A percentile compares a stretch with the other conserved stretches of the same genome.
Conservation (phyloP, 2,888 invertebrate species). For the Spatulosminthurus flaviceps region DNA sequence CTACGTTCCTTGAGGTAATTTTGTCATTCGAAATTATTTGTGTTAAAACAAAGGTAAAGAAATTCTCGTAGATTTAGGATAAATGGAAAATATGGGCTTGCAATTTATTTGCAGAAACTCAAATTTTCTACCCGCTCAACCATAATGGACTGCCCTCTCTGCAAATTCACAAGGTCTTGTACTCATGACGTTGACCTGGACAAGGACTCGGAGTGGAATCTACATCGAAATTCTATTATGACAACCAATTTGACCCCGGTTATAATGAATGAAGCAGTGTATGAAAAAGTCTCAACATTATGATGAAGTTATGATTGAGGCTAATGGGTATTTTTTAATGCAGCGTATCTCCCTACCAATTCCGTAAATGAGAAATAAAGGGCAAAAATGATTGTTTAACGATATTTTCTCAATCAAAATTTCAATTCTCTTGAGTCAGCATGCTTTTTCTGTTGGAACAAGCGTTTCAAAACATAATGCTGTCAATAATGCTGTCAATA, state of each 20-base stretch:
- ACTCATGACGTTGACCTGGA: slow-evolving; percentile 42
- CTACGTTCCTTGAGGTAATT: slow-evolving; percentile 77
- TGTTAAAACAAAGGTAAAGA: no score
- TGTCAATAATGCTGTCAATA: no score
- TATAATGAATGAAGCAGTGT: slow-evolving; percentile 54
- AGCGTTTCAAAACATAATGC: no score
- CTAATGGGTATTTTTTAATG: background rate
- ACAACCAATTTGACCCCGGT: slow-evolving; percentile 53
- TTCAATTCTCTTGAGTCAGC: no score
- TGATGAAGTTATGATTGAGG: slow-evolving; percentile 23
- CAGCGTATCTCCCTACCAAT: no score
- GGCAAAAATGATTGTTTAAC: no score
- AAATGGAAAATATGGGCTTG: background rate
- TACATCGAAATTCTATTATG: slow-evolving; percentile 51
- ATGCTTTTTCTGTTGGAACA: no score
- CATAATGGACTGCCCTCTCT: slow-evolving; percentile 77
- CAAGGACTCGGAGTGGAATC: slow-evolving; percentile 53
- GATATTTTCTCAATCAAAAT: no score
- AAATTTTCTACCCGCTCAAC: slow-evolving; percentile 78
- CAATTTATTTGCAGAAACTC: slow-evolving; percentile 74
- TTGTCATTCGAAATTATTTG: no score
- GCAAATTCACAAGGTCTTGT: slow-evolving; percentile 65
- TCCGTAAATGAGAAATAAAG: no score
- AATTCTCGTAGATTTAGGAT: background rate
- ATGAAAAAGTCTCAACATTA: slow-evolving; percentile 55